Evolutionary conservation across 2,113 vertebrate species (phyloP).

Genomic region (Thermophis baileyi): DNA sequence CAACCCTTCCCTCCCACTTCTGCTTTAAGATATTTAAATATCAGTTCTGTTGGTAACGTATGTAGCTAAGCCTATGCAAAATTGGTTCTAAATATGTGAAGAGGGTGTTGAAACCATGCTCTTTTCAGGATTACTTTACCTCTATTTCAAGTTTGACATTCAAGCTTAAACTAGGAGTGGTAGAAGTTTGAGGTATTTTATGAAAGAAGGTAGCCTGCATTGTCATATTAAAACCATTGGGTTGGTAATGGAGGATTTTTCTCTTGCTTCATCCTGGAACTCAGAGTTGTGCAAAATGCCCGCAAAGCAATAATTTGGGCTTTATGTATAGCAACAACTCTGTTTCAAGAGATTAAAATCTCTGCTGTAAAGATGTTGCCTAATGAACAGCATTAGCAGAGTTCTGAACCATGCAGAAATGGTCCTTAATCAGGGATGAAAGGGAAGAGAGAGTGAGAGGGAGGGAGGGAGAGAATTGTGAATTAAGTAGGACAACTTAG

Average conservation of each 20-base stretch:
- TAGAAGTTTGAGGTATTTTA: background rate
- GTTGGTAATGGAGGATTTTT: background rate
- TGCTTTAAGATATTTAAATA: background rate
- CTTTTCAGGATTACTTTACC: background rate
- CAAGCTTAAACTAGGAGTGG: background rate
- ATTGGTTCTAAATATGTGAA: background rate
- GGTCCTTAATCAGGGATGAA: background rate
- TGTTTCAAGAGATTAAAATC: background rate
- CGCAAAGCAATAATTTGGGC: background rate
- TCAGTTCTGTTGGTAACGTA: background rate
- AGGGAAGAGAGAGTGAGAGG: background rate
- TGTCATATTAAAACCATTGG: background rate
- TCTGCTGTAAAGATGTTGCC: background rate
- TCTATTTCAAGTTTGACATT: background rate
- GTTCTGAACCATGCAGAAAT: background rate
- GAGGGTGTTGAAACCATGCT: too few relatives aligned
- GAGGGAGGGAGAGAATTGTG: background rate
- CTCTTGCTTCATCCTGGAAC: conserved; percentile 21
- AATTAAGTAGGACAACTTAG: background rate
- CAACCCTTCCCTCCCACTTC: background rate
- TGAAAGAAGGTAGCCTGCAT: background rate
- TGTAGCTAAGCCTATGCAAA: background rate
- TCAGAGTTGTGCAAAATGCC: conserved; percentile 17
- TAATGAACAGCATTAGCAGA: background rate
- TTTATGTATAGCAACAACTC: conserved; percentile 12